A percentile compares a stretch with the other conserved stretches of the same genome.
These are phyloP conservation scores for Diuraphis noxia DNA, from an alignment of 1,140 invertebrate genomes.

Conservation along the genomic window DNA sequence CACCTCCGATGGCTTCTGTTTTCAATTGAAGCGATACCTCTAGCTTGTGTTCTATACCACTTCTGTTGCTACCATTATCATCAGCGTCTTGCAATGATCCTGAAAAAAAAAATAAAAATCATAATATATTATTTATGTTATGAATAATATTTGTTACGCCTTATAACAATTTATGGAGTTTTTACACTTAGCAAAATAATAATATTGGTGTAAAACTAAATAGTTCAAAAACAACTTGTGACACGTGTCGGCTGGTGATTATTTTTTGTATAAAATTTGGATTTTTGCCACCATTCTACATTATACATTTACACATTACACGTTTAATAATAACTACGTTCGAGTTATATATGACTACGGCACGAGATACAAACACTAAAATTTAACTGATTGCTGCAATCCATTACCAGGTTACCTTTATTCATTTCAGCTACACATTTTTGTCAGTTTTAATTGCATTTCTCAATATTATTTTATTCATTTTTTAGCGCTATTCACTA, in stretches of 20 bases:
- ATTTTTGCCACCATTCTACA: constrained; percentile 24
- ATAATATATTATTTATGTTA: background rate
- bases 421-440: background rate
- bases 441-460: background rate
- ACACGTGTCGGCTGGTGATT: constrained; percentile 3
- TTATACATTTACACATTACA: constrained; percentile 20
- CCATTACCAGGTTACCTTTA: background rate
- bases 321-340: constrained; percentile 36
- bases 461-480: background rate
- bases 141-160: background rate
- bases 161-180: background rate
- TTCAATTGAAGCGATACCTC: constrained; percentile 58
- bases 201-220: background rate
- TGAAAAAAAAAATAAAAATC: constrained; percentile 60
- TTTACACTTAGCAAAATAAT: background rate
- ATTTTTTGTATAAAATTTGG: constrained; percentile 31
- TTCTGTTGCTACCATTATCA: constrained; percentile 65
- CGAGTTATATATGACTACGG: background rate
- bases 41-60: constrained; percentile 57
- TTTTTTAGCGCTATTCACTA: background rate
- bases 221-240: background rate
- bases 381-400: background rate
- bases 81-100: constrained; percentile 78
- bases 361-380: background rate
- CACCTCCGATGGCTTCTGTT: constrained; percentile 65